These are phyloP conservation scores for Pachyrhynchus sulphureomaculatus DNA, from an alignment of 1,140 invertebrate species.

Conservation along the genomic window DNA sequence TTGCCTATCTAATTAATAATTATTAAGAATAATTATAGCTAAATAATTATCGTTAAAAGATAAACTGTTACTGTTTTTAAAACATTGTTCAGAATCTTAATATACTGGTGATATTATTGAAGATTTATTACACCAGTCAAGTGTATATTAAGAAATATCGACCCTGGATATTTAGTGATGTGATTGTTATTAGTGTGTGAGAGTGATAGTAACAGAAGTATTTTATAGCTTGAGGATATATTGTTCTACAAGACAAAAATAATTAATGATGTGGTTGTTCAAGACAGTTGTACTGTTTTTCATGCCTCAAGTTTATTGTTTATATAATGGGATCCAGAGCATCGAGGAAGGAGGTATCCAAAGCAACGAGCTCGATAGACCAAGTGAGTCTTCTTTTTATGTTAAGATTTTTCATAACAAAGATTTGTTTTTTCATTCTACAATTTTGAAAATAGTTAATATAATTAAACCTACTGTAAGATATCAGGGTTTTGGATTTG, in stretches of 20 bases:
- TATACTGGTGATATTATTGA: too few relatives aligned
- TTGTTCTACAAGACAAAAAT: constrained; percentile 14
- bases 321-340: constrained; percentile 33
- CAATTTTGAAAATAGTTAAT: too few relatives aligned
- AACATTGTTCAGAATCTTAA: too few relatives aligned
- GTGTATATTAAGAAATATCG: neutral
- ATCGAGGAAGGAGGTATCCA: constrained; percentile 33
- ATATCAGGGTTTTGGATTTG: too few relatives aligned
- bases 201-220: constrained; percentile 5
- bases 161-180: neutral
- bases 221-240: constrained; percentile 19
- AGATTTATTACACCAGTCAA: neutral
- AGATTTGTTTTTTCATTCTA: too few relatives aligned
- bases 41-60: neutral
- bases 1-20: neutral
- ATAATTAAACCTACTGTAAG: too few relatives aligned
- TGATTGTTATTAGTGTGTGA: neutral
- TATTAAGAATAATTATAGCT: neutral
- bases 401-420: too few relatives aligned
- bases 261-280: constrained; percentile 33
- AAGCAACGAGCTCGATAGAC: constrained; percentile 40
- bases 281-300: constrained; percentile 33
- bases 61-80: neutral
- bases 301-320: constrained; percentile 28
- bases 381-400: constrained; percentile 34